phyloP scores from a whole-genome alignment of 1,140 invertebrate species.

The Doryteuthis pealeii region DNA sequence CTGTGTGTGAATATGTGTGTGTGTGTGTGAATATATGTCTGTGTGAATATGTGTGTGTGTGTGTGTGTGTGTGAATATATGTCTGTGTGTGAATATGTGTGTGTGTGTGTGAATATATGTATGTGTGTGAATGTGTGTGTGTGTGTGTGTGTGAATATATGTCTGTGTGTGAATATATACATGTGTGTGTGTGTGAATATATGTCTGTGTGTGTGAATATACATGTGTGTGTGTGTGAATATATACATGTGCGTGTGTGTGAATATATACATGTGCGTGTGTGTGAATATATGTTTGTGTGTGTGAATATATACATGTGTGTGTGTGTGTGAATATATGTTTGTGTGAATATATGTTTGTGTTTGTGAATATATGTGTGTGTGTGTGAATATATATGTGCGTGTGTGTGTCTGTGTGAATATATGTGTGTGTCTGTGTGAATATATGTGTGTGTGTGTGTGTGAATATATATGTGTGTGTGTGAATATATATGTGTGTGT shows the following conservation, averaged over 20 bases:
- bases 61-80: background rate
- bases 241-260: background rate
- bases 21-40: no score
- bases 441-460: no score
- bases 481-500: background rate
- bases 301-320: background rate
- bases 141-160: background rate
- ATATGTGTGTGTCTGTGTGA: no score
- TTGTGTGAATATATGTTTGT: background rate
- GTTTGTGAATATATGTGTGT: background rate
- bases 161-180: background rate
- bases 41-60: no score
- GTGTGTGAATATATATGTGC: background rate
- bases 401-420: no score
- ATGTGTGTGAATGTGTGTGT: background rate
- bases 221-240: background rate
- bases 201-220: background rate
- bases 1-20: no score
- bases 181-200: background rate
- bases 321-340: no score
- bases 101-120: background rate
- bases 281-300: background rate
- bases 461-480: background rate
- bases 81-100: no score
- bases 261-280: background rate